These are phyloP conservation scores for Stegophylla sp. DNA, from an alignment of 2,888 invertebrate genomes.

Conservation along the genomic window DNA sequence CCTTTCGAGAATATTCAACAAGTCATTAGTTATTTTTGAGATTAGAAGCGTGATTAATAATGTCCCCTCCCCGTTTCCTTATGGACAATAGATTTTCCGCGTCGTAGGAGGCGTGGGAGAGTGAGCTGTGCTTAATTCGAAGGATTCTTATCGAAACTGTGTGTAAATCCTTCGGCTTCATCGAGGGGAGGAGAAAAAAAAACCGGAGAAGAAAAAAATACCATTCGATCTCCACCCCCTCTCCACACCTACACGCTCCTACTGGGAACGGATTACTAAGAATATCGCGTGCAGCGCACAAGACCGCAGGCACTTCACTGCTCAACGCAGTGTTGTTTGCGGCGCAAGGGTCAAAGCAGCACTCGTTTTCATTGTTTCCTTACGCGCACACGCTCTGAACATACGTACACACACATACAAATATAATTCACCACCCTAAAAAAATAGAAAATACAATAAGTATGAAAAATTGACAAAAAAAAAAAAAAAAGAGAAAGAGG, in stretches of 20 bases:
- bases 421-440: background rate
- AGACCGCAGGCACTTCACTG: slow-evolving; percentile 31
- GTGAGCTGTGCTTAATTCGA: slow-evolving; percentile 25
- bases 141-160: slow-evolving; percentile 40
- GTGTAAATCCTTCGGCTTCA: background rate
- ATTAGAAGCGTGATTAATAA: slow-evolving; percentile 48
- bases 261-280: background rate
- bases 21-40: slow-evolving; percentile 53
- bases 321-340: background rate
- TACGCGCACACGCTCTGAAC: background rate
- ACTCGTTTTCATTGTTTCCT: slow-evolving; percentile 40
- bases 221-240: slow-evolving; percentile 10
- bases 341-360: slow-evolving; percentile 17
- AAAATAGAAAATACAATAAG: background rate
- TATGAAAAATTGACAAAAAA: background rate
- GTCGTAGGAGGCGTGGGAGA: background rate
- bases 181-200: background rate
- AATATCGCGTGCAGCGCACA: slow-evolving; percentile 5
- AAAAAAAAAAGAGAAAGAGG: background rate
- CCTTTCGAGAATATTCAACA: slow-evolving; percentile 45
- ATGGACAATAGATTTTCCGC: slow-evolving; percentile 38
- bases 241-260: background rate
- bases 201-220: background rate
- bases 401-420: background rate
- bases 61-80: background rate